Evolutionary conservation across 1,140 invertebrate genomes (phyloP).

Genomic region (Berghia stephanieae): DNA sequence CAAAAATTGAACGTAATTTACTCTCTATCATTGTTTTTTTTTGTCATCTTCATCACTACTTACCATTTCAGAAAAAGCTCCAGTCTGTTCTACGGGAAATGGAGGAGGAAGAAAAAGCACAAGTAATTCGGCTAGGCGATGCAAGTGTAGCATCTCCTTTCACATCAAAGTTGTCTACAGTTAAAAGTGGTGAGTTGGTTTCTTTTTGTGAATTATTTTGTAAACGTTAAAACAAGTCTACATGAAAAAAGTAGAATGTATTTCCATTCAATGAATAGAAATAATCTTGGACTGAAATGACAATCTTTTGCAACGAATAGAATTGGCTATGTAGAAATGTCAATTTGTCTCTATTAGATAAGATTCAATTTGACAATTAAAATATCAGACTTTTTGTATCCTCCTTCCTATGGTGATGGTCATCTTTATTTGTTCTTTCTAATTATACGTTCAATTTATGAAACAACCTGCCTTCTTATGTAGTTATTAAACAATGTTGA

Average conservation of each 20-base stretch:
- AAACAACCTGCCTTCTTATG: too few relatives aligned
- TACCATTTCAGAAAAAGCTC: constrained; percentile 70
- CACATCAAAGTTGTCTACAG: constrained; percentile 96
- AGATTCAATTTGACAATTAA: too few relatives aligned
- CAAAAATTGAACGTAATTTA: background rate
- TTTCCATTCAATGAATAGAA: background rate
- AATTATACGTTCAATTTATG: background rate
- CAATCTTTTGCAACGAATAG: too few relatives aligned
- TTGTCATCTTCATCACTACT: background rate
- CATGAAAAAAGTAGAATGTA: background rate
- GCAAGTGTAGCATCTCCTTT: constrained; percentile 99
- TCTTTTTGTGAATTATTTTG: background rate
- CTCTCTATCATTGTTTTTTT: background rate
- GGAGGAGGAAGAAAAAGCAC: constrained; percentile 88
- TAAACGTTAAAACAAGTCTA: background rate
- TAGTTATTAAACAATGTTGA: too few relatives aligned
- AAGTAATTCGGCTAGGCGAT: constrained; percentile 94
- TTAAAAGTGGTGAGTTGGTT: constrained; percentile 85
- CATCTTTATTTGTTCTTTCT: background rate
- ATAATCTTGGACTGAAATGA: too few relatives aligned
- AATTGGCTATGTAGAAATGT: too few relatives aligned
- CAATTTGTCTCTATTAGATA: too few relatives aligned
- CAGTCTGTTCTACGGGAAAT: constrained; percentile 87
- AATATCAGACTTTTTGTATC: too few relatives aligned
- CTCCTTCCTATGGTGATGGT: too few relatives aligned